Evolutionary conservation across 2,797 vertebrate species (phyloP).

Genomic region (Cheracebus regulus): DNA sequence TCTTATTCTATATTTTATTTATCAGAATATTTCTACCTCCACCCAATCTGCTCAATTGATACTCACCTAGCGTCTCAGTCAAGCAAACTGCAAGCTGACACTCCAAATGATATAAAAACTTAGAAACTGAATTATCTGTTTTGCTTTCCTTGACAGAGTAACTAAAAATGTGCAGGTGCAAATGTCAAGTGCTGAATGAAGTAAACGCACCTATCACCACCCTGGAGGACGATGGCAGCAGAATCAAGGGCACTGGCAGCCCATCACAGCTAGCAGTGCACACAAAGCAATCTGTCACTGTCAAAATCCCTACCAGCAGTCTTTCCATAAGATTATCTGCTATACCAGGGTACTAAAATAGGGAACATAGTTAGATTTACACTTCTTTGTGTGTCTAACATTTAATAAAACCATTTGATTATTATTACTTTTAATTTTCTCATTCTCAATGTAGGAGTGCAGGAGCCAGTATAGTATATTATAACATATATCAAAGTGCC

Average conservation of each 20-base stretch:
- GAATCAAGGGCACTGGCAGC: not conserved
- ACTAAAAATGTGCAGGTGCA: not conserved
- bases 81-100: not conserved
- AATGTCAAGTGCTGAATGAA: not conserved
- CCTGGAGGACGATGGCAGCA: not conserved
- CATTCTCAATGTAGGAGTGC: not conserved
- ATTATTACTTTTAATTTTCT: not conserved
- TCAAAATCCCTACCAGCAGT: not conserved
- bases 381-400: not conserved
- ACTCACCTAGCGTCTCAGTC: not conserved
- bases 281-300: constrained; percentile 38
- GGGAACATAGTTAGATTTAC: not conserved
- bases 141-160: not conserved
- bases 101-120: not conserved
- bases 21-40: not conserved
- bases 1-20: not conserved
- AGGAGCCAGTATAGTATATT: not conserved
- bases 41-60: not conserved
- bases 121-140: not conserved
- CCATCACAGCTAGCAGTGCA: not conserved
- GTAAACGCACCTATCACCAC: not conserved
- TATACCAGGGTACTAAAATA: not conserved
- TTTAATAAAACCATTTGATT: not conserved
- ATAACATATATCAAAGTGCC: not conserved
- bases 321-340: not conserved